Conservation (phyloP, 2,113 vertebrate species). For the Puffinus mauretanicus region DNA sequence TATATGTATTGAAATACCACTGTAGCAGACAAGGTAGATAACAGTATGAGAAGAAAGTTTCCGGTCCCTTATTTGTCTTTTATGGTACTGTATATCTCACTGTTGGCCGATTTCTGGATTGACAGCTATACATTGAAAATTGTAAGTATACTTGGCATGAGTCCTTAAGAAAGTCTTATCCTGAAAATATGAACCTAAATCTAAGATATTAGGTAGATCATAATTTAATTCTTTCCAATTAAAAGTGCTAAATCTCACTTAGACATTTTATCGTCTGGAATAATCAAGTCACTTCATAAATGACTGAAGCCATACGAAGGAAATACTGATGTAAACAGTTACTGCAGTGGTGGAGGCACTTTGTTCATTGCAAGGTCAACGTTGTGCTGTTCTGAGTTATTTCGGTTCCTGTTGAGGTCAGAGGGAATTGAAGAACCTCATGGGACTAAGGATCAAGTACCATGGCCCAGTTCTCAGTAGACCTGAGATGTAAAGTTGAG, state of each 20-base stretch:
- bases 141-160: neutral
- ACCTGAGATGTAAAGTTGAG: neutral
- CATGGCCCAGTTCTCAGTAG: neutral
- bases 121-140: neutral
- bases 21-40: neutral
- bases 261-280: neutral
- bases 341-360: too few relatives aligned
- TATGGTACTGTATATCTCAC: neutral
- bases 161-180: neutral
- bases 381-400: neutral
- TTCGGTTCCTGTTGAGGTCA: neutral
- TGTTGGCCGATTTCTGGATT: neutral
- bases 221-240: neutral
- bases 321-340: neutral
- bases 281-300: neutral
- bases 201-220: neutral
- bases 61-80: neutral
- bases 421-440: neutral
- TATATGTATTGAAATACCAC: neutral
- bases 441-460: neutral
- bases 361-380: neutral
- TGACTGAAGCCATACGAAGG: neutral
- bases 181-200: neutral
- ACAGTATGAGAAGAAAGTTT: neutral
- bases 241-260: neutral